Conservation (phyloP, 2,113 vertebrate species). For the Maccullochella peelii region DNA sequence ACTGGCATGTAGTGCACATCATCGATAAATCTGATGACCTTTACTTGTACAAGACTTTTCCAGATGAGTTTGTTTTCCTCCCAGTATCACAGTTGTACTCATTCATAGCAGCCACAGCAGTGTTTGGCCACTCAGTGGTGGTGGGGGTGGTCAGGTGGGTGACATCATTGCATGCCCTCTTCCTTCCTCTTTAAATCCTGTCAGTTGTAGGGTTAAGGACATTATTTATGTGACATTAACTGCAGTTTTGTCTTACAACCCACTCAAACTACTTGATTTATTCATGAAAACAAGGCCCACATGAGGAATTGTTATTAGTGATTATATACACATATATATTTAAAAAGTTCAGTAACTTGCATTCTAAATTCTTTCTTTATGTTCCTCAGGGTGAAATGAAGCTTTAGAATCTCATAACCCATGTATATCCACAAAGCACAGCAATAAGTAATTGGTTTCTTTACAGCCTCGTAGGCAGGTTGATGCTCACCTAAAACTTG, state of each 20-base stretch:
- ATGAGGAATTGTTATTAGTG: background rate
- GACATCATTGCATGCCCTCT: conserved; percentile 29
- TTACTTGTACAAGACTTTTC: background rate
- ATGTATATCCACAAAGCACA: conserved; percentile 64
- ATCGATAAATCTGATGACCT: background rate
- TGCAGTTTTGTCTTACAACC: conserved; percentile 21
- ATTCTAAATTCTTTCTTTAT: conserved; percentile 67
- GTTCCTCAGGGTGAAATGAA: conserved; percentile 81
- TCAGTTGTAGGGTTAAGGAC: conserved; percentile 7
- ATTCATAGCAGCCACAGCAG: background rate
- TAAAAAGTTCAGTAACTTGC: conserved; percentile 39
- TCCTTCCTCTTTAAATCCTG: conserved; percentile 12
- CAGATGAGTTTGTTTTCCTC: background rate
- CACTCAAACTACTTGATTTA: conserved; percentile 20
- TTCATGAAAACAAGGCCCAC: conserved; percentile 8
- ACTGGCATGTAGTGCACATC: background rate
- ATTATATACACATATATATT: conserved; percentile 45
- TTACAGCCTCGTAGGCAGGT: conserved; percentile 46
- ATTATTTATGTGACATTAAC: conserved; percentile 33
- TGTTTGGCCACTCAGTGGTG: background rate
- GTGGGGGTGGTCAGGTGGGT: background rate
- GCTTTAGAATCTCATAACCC: conserved; percentile 74
- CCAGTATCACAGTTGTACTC: background rate
- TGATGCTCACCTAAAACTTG: conserved; percentile 25
- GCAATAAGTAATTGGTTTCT: conserved; percentile 80